Conservation (phyloP, 1,140 invertebrate genomes). For the Steinernema khuongi region DNA sequence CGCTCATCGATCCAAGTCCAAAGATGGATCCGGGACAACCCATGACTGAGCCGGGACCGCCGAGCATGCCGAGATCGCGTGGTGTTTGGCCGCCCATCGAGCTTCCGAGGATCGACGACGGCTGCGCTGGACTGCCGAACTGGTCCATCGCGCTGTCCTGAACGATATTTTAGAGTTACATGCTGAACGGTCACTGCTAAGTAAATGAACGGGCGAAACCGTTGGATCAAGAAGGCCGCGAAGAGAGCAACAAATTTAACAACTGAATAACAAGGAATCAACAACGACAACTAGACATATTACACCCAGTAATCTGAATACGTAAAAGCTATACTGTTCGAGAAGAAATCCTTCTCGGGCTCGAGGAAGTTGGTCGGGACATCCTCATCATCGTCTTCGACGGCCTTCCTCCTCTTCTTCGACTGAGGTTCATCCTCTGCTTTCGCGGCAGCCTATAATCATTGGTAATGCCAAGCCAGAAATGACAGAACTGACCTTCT, state of each 20-base stretch:
- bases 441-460: background rate
- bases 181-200: no score
- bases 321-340: background rate
- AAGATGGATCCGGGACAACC: no score
- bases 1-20: background rate
- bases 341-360: background rate
- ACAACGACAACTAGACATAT: background rate
- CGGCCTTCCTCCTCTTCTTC: background rate
- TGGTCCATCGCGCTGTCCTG: background rate
- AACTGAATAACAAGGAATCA: background rate
- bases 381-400: background rate
- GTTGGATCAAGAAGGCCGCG: background rate
- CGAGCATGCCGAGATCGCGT: background rate
- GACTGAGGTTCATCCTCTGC: background rate
- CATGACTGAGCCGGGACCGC: no score
- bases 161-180: no score
- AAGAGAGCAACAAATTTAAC: constrained; percentile 3
- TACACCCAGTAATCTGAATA: constrained; percentile 1
- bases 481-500: constrained; percentile 2
- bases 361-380: background rate
- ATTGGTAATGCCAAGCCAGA: background rate
- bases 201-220: no score
- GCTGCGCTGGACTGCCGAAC: constrained; percentile 1
- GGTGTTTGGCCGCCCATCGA: background rate
- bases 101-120: background rate